These are phyloP conservation scores for Cepphus grylle DNA, from an alignment of 2,113 vertebrate genomes.

Conservation along the genomic window DNA sequence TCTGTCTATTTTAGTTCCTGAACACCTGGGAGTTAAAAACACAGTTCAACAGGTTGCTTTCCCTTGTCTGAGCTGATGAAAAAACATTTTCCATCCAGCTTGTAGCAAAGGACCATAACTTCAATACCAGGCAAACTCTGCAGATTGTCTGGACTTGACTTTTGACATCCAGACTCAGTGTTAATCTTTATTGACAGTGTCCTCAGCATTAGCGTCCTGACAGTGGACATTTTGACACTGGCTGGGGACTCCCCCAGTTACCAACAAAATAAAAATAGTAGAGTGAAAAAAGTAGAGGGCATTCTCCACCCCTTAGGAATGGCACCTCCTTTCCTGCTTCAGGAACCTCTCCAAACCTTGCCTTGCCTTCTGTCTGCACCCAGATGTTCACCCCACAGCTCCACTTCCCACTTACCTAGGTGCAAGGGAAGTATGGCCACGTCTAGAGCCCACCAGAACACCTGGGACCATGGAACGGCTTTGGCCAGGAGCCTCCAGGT, in stretches of 20 bases:
- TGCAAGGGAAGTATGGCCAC: not conserved
- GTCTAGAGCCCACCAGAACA: not conserved
- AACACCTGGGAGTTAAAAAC: not conserved
- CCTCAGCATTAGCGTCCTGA: not conserved
- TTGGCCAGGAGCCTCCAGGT: not conserved
- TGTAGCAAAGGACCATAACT: not conserved
- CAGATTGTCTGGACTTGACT: not conserved
- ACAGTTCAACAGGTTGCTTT: not conserved
- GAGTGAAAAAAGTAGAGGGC: not conserved
- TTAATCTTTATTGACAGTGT: not conserved
- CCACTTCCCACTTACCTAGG: not conserved
- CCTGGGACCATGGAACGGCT: accelerated
- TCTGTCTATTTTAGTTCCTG: not conserved
- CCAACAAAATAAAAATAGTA: not conserved
- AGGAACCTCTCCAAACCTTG: not conserved
- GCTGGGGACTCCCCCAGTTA: not conserved
- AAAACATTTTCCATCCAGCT: not conserved
- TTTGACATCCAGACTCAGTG: not conserved
- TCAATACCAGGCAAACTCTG: not conserved
- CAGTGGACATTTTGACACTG: not conserved
- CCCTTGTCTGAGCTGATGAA: not conserved
- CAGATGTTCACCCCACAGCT: not conserved
- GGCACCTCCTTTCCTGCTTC: not conserved
- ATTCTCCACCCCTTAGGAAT: not conserved
- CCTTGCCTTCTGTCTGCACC: not conserved